Conservation (phyloP, 2,888 invertebrate species). For the Synergus umbraculus region DNA sequence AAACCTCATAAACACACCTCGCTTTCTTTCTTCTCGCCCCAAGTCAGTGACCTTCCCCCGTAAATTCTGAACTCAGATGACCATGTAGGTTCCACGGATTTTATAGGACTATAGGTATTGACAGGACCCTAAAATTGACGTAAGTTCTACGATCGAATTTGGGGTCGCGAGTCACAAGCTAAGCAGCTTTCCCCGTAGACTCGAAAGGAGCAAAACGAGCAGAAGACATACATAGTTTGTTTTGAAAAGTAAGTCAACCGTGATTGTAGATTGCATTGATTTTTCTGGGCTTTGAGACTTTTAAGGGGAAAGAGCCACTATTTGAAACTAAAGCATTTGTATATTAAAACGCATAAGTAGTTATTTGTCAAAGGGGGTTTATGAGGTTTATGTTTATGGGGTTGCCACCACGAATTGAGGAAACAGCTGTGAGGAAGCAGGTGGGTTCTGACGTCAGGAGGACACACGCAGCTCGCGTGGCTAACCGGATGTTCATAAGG, state of each 20-base stretch:
- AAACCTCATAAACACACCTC: neutral
- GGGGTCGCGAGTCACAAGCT: slow-evolving; percentile 34
- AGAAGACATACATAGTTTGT: slow-evolving; percentile 14
- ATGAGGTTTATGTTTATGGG: slow-evolving; percentile 38
- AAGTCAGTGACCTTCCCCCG: neutral
- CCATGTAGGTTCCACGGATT: slow-evolving; percentile 15
- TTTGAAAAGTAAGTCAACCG: slow-evolving; percentile 30
- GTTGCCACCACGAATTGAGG: slow-evolving; percentile 64
- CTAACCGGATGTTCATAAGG: slow-evolving; percentile 64
- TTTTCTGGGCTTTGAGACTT: neutral
- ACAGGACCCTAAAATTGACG: slow-evolving; percentile 23
- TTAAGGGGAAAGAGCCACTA: slow-evolving; percentile 3
- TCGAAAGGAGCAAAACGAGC: neutral
- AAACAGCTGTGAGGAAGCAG: slow-evolving; percentile 77
- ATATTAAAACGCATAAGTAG: neutral
- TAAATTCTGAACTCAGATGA: neutral
- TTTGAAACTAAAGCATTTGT: slow-evolving; percentile 1
- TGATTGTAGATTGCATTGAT: slow-evolving; percentile 25
- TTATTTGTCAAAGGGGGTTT: slow-evolving; percentile 53
- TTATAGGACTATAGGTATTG: slow-evolving; percentile 7
- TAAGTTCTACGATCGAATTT: slow-evolving; percentile 4
- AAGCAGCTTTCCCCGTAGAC: slow-evolving; percentile 29
- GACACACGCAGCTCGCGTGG: slow-evolving; percentile 73
- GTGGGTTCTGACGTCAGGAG: slow-evolving; percentile 73
- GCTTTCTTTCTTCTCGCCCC: neutral